Conservation (phyloP, 53 echinoderm and acorn worm species). For the Antedon mediterranea region DNA sequence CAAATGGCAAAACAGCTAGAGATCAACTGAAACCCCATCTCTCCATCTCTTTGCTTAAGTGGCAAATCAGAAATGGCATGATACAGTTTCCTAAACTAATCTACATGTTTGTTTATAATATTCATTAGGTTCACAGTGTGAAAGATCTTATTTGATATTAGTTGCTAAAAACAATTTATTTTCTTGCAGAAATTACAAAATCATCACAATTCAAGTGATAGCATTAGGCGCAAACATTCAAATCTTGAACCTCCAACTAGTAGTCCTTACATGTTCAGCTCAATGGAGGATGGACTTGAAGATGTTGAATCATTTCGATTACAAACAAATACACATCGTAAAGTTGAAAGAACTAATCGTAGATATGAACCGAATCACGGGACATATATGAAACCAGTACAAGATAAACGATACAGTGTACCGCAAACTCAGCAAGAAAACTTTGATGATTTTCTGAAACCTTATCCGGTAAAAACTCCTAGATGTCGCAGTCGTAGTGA, state of each 20-base stretch:
- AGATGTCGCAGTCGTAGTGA: constrained; percentile 51
- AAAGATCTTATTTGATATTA: too few relatives aligned
- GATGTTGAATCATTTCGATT: constrained; percentile 50
- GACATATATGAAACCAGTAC: neutral
- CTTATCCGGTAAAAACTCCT: constrained; percentile 48
- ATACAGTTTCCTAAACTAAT: too few relatives aligned
- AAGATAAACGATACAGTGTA: neutral
- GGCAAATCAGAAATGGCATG: too few relatives aligned
- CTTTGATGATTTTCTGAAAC: constrained; percentile 73
- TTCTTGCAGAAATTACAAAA: neutral
- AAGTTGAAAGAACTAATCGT: neutral
- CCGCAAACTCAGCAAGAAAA: constrained; percentile 30
- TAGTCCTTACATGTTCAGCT: constrained; percentile 83
- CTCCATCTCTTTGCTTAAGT: too few relatives aligned
- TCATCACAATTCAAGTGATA: constrained; percentile 9
- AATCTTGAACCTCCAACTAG: constrained; percentile 67
- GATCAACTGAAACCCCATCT: too few relatives aligned
- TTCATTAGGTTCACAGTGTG: too few relatives aligned
- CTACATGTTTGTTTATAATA: too few relatives aligned
- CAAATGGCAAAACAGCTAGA: too few relatives aligned
- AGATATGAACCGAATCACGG: neutral
- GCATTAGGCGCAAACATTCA: neutral
- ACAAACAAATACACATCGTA: neutral
- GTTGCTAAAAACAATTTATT: neutral
- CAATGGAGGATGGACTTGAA: constrained; percentile 97